Conservation (phyloP, 2,113 vertebrate species). For the Rhea americana region DNA sequence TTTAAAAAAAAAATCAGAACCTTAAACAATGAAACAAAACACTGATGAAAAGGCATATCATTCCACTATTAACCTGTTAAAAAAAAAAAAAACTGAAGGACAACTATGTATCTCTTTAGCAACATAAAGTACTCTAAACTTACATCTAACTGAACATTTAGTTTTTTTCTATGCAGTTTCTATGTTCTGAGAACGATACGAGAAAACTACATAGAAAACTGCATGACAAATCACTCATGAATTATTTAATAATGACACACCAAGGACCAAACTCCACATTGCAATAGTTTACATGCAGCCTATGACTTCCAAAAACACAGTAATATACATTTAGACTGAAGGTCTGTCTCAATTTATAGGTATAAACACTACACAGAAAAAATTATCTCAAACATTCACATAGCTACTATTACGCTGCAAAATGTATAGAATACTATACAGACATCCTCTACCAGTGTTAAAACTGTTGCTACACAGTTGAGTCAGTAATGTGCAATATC, state of each 20-base stretch:
- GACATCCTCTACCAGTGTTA: neutral
- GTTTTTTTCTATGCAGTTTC: too few species aligned
- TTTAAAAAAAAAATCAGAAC: neutral
- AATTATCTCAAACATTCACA: neutral
- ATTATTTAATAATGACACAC: neutral
- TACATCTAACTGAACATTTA: neutral
- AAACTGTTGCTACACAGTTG: neutral
- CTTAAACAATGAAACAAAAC: neutral
- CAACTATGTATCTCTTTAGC: neutral
- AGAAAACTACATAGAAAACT: neutral
- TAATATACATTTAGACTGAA: neutral
- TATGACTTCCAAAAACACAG: neutral
- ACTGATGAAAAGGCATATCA: neutral
- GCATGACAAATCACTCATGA: rapidly evolving
- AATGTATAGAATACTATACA: rapidly evolving
- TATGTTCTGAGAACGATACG: neutral
- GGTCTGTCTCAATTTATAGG: neutral
- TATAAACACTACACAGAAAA: neutral
- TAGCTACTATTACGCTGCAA: neutral
- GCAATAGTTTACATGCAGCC: neutral
- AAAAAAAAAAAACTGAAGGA: neutral
- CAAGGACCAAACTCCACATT: neutral
- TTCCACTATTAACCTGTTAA: neutral
- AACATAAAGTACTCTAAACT: neutral
- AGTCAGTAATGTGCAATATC: neutral